Evolutionary conservation across 2,888 invertebrate genomes (phyloP).

Genomic region (Masnerella sp.): DNA sequence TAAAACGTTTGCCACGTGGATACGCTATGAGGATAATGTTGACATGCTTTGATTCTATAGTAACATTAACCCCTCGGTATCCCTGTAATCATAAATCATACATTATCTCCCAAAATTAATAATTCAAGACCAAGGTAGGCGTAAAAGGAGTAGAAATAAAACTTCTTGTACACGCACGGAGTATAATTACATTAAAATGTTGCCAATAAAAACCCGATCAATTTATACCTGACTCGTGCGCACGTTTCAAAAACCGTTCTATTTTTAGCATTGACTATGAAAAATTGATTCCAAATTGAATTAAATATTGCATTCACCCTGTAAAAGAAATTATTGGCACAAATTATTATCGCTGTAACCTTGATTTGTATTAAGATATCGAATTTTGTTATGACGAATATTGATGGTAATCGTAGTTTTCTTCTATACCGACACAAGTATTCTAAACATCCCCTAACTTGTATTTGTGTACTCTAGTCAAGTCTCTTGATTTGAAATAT

Average conservation of each 20-base stretch:
- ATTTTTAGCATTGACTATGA: not conserved
- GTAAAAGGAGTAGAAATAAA: not conserved
- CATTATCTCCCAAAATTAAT: conserved; percentile 16
- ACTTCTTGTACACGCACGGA: conserved; percentile 1
- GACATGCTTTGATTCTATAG: conserved; percentile 21
- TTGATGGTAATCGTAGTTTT: not conserved
- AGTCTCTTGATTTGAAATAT: conserved; percentile 11
- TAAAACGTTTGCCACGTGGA: not conserved
- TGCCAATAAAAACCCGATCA: not conserved
- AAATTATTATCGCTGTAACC: too few relatives aligned
- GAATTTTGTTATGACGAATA: conserved; percentile 63
- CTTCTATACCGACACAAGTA: not conserved
- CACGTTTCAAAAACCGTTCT: not conserved
- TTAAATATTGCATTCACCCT: too few relatives aligned
- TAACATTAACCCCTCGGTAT: conserved; percentile 14
- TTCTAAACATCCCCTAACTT: not conserved
- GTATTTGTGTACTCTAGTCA: conserved; percentile 9
- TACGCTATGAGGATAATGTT: not conserved
- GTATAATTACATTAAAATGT: conserved; percentile 1
- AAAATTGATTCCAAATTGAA: not conserved
- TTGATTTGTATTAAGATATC: not conserved
- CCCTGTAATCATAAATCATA: conserved; percentile 19
- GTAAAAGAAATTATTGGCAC: too few relatives aligned
- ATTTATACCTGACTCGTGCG: too few relatives aligned
- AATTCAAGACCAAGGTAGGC: not conserved